Evolutionary conservation across 2,113 vertebrate species (phyloP), one percentile per base, ranked within the genome.

Genomic region (Oreochromis tanganicae): DNA sequence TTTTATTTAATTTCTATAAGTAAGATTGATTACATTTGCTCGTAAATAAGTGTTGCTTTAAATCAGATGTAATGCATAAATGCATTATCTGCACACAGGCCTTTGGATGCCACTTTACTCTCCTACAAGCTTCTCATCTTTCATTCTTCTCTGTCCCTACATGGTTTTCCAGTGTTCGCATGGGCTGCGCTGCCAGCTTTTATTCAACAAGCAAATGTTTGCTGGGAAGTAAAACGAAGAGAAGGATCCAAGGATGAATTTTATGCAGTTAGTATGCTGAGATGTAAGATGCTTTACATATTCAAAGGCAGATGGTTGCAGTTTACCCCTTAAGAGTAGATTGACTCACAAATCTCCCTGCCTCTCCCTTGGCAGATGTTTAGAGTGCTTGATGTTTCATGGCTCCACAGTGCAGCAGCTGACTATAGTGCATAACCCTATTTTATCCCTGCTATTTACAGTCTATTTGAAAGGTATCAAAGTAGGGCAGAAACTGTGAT

Each of bases 221-320:
- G 78, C 9, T 36, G 43, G 12, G 68, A 71, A 46, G 29, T 55
- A 63, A 78, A 73, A 46, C 43, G 19, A 88, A 27, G 48, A 88
- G 63, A 81, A 82, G 55, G 83, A 83, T 66, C 50, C 46, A 46
- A 36, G 52, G 27, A 86, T 88, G 73, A 21, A 81, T 87, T 91
- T 82, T 16, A 63, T 78, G 83, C 61, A 56, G 55, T 91, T 61
- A 81, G 55, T 59, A 54, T 84, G 68, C 90, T 38, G 57, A 83
- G 83, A 92, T 88, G 87, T 81, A 82, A 84, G 85, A 87, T 34
- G 71, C 36, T 93, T 88, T 93, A 91, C 89, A 94, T 93, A 92
- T 92, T 93, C 83, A 93, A 80, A 86, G 83, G 89, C 90, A 95
- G 89, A 94, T 92, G 93, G 83, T 89, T 92, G 73, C 82, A 83